A percentile compares a stretch with the other conserved stretches of the same genome.
phyloP scores from a whole-genome alignment of 2,797 vertebrate genomes.

The Microchirus variegatus region DNA sequence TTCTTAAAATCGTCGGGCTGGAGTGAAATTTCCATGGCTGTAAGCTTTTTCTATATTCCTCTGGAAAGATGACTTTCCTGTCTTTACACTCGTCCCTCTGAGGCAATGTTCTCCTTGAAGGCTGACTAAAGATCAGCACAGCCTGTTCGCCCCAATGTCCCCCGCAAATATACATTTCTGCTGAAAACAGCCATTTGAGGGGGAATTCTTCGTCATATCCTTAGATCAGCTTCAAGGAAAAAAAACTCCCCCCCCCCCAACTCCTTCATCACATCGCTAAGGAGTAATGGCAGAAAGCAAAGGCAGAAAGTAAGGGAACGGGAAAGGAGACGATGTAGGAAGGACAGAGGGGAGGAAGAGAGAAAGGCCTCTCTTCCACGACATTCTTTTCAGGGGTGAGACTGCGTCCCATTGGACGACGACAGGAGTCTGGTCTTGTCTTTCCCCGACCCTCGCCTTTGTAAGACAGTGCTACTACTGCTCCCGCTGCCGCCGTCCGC shows the following conservation, averaged over 20 bases:
- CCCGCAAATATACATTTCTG: constrained; percentile 23
- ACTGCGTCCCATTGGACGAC: constrained; percentile 89
- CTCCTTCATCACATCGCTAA: constrained; percentile 44
- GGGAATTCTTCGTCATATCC: constrained; percentile 16
- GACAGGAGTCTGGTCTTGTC: constrained; percentile 91
- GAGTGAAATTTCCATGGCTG: constrained; percentile 14
- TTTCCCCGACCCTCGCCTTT: constrained; percentile 86
- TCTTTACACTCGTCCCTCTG: constrained; percentile 4
- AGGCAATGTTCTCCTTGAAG: constrained; percentile 32
- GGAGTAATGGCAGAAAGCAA: constrained; percentile 47
- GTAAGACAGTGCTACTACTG: constrained; percentile 67
- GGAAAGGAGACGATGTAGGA: constrained; percentile 35
- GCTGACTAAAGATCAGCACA: constrained; percentile 30
- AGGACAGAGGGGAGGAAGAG: constrained; percentile 54
- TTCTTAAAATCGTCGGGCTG: constrained; percentile 31
- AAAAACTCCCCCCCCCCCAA: constrained; percentile 19
- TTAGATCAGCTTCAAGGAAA: constrained; percentile 29
- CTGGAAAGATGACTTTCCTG: constrained; percentile 35
- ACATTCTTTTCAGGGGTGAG: constrained; percentile 83
- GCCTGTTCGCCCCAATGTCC: not conserved
- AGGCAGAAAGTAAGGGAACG: constrained; percentile 49
- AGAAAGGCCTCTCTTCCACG: constrained; percentile 46
- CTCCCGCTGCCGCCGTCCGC: constrained; percentile 33
- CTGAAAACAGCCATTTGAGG: constrained; percentile 19
- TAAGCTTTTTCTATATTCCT: constrained; percentile 38